Base-by-base conservation (phyloP, 2,888 invertebrate genomes). In the Nemoura dubitans region DNA sequence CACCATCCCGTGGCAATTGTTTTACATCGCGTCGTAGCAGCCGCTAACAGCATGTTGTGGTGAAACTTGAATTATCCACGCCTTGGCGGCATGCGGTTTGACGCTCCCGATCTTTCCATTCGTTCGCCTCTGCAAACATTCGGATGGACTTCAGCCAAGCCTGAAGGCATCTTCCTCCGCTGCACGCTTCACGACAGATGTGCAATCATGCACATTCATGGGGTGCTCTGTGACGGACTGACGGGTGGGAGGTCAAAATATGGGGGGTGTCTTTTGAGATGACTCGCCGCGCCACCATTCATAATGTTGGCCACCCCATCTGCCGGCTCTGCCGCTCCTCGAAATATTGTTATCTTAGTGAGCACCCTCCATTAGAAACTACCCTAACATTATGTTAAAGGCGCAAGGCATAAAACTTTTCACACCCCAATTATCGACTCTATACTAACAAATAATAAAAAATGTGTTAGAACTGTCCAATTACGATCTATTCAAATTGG, bases 371-470 rank as follows among this genome's bases (percentile, higher is more conserved):
- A 76, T 59, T 84, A 59, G 59, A 84, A 84, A 76, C 59, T n/a
- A 76, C 59, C 84, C 84, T 28, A 76, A 84, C 27, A 84, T 84
- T 84, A 84, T 84, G 84, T 84, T 84, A 84, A n/a, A 84, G 43
- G 29, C 36, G 36, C n/a, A 83, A 26, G 29, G 36, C 26, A 36
- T 27, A 59, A 81, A 81, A 84, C 84, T 28, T 27, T 84, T 84
- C 84, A 84, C 84, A 84, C 84, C 84, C 43, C 59, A 59, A 84
- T 84, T 84, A 84, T 84, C 81, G 30, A 59, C 59, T 59, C 59
- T 21, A 21, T 59, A 14, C 59, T 59, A 59, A 59, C 59, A 59
- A 59, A 59, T 59, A 59, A 59, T 59, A 59, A 59, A 59, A 59
- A 59, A 59, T 59, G 59, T 59, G 59, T 59, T 59, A 59, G 3